Base-by-base conservation (phyloP, 2,113 vertebrate species). In the Syngnathoides biaculeatus region DNA sequence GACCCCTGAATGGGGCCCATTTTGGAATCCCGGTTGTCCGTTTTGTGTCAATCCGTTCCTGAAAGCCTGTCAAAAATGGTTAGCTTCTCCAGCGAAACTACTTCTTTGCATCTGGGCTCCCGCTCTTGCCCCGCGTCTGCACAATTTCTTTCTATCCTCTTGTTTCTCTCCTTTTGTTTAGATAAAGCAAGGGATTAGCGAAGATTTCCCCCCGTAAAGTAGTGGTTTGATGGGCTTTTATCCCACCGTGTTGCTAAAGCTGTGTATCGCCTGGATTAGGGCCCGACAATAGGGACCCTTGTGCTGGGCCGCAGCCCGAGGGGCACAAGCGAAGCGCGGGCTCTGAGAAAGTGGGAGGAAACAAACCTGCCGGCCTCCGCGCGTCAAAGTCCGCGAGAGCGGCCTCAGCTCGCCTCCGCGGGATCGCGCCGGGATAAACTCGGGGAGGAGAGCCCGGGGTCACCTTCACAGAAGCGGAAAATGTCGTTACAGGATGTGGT, bases 161-260 rank as follows among this genome's bases (percentile, higher is more conserved):
- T 91, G 87, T 92, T 92, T 92, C 91, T 88, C 84, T 86, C 78
- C 91, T 90, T 96, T 96, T 97, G 95, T 96, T 96, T 95, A 94
- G 94, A 93, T 95, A 95, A 96, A 97, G 94, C 94, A 93, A 94
- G 90, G 94, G 95, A 96, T 97, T 97, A 97, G 92, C 92, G 92
- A 93, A 95, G 95, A 96, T 96, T 96, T 96, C 93, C 93, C 93
- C 92, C 93, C 93, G 95, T 95, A 95, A 97, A 95, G 94, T 95
- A 95, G 93, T 94, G 93, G 95, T 95, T 95, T 95, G 94, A 95
- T 95, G 94, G 94, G 94, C 94, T 95, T 96, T 97, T 96, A 97
- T 97, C 94, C 94, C 92, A 93, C 92, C 93, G 93, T 94, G 94
- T 95, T 93, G 93, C 93, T 95, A 95, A 95, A 94, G 94, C 95